Evolutionary conservation across 1,140 invertebrate genomes (phyloP), one percentile per base, ranked within the genome.

Genomic region (Zaprionus gabonicus): DNA sequence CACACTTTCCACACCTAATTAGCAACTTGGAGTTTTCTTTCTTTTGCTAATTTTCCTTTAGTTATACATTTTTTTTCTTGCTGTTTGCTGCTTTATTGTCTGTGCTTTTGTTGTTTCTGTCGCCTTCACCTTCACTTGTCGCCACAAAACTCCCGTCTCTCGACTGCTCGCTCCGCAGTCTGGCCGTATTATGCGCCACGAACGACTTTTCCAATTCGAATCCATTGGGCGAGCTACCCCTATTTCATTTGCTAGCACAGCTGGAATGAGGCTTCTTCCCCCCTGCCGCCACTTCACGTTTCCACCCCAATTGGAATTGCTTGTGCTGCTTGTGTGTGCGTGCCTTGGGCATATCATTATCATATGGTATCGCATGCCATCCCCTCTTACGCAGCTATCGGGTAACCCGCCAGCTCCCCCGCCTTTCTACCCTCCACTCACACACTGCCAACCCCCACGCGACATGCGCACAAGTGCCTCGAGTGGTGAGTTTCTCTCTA

Each of bases 381-480:
- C 81, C 81, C 75, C 77, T 71, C 62, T 46, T 20, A n/a, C 36
- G 15, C 44, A n/a, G 6, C 57, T 38, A 57, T 31, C 67, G 38
- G 38, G 46, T 65, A 46, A 20, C 55, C 72, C 56, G 51, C 20
- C 36, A 10, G n/a, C 55, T 58, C 38, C 28, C 12, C 80, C 65
- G 65, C 53, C 58, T 55, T 25, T 23, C 20, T 28, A 70, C 46
- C 41, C 46, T 51, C 46, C 46, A 25, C 20, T 51, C 46, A 25
- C 20, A 13, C 55, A 23, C 20, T 15, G 38, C 28, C 64, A 56
- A 72, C 44, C 60, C 63, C 69, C 46, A 76, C 46, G 7, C 7
- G 80, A 55, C 85, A 85, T 90, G 85, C 85, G 85, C 85, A 90
- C 85, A 85, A 90, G 86, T 85, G 82, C 51, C 31, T 62, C 31